phyloP scores from a whole-genome alignment of 92 coral and sea anemone genomes.

The Parazoanthus atlanticus region DNA sequence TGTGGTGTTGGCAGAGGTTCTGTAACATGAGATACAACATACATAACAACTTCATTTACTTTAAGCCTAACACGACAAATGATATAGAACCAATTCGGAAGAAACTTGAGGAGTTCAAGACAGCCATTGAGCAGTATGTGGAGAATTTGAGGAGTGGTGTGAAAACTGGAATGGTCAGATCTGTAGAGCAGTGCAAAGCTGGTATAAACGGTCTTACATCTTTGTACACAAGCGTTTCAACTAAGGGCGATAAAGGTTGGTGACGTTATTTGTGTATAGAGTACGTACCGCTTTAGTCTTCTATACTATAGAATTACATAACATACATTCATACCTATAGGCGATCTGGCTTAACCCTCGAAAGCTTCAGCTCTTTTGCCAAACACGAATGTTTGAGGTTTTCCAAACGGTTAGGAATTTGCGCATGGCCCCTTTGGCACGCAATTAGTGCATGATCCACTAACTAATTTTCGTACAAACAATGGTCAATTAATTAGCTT shows the following conservation, averaged over 20 bases:
- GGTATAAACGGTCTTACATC: slow-evolving; percentile 68
- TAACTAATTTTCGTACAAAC: no score
- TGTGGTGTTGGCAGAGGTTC: slow-evolving; percentile 81
- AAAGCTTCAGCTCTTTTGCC: not conserved
- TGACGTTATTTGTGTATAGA: no score
- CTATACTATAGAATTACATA: no score
- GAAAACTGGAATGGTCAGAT: slow-evolving; percentile 73
- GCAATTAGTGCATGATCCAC: no score
- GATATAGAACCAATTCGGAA: slow-evolving; percentile 45
- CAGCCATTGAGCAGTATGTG: slow-evolving; percentile 59
- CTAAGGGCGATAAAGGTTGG: slow-evolving; percentile 53
- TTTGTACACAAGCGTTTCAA: slow-evolving; percentile 51
- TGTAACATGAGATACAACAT: slow-evolving; percentile 51
- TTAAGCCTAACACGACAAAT: slow-evolving; percentile 51
- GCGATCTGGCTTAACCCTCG: no score
- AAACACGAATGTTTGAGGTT: no score
- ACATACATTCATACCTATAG: no score
- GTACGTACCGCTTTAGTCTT: no score
- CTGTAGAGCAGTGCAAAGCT: slow-evolving; percentile 73
- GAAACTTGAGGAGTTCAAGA: slow-evolving; percentile 52
- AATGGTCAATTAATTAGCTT: no score
- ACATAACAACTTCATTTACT: slow-evolving; percentile 34
- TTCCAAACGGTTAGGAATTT: no score
- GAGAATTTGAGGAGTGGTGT: slow-evolving; percentile 73
- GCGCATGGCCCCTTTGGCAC: no score